phyloP scores from a whole-genome alignment of 2,888 invertebrate species.

The Cacoxenus indagator region DNA sequence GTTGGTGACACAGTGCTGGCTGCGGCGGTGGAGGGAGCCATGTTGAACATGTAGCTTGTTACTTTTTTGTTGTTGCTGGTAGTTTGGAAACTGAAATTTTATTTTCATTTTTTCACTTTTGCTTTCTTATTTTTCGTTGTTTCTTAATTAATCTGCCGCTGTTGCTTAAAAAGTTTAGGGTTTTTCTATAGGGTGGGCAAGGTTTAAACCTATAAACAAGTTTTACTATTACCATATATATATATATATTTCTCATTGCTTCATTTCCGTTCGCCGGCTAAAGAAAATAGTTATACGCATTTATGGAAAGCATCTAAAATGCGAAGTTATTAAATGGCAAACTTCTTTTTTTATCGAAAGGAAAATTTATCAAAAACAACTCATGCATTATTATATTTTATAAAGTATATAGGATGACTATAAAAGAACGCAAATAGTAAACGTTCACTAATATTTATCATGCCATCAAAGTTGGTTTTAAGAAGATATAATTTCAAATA shows the following conservation, averaged over 20 bases:
- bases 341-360: neutral
- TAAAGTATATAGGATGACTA: neutral
- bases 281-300: neutral
- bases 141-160: too few relatives aligned
- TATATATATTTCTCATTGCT: too few relatives aligned
- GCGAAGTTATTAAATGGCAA: conserved; percentile 4
- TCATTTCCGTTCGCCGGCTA: too few relatives aligned
- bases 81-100: conserved; percentile 55
- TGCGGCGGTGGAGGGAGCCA: neutral
- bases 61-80: conserved; percentile 25
- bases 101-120: conserved; percentile 35
- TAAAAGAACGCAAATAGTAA: conserved; percentile 10
- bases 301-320: conserved; percentile 14
- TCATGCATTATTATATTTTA: conserved; percentile 12
- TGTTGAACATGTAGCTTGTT: conserved; percentile 8
- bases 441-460: conserved; percentile 4
- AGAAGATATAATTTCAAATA: neutral
- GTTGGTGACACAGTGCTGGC: too few relatives aligned
- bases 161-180: too few relatives aligned
- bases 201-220: too few relatives aligned
- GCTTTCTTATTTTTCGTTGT: conserved; percentile 34
- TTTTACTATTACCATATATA: too few relatives aligned
- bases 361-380: conserved; percentile 2
- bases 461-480: neutral
- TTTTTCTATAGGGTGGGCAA: too few relatives aligned